Evolutionary conservation across 2,888 invertebrate genomes (phyloP).

Genomic region (Hydriomena furcata): DNA sequence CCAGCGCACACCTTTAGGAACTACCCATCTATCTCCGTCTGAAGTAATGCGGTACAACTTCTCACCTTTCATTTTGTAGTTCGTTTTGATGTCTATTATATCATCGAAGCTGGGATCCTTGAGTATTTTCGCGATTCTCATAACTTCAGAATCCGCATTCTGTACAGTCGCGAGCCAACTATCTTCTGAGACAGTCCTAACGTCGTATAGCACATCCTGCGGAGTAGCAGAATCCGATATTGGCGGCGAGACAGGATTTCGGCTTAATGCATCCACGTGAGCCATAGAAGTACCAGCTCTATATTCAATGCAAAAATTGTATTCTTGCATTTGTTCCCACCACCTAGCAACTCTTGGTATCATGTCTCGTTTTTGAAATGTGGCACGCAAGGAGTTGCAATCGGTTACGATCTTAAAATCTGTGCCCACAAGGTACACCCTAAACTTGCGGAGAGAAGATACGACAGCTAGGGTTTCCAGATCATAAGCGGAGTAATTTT

Average conservation of each 20-base stretch:
- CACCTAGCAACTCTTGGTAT: slow-evolving; percentile 2
- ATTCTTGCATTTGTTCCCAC: slow-evolving; percentile 6
- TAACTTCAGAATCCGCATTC: too few relatives aligned
- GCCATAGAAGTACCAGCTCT: not conserved
- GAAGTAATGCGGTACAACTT: too few relatives aligned
- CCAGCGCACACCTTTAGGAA: slow-evolving; percentile 8
- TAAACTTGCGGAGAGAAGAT: not conserved
- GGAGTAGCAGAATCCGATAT: too few relatives aligned
- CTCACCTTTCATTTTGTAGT: too few relatives aligned
- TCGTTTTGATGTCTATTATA: too few relatives aligned
- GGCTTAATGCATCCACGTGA: not conserved
- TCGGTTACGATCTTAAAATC: slow-evolving; percentile 5
- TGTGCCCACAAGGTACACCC: not conserved
- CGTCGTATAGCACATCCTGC: too few relatives aligned
- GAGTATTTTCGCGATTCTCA: too few relatives aligned
- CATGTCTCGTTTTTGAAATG: slow-evolving; percentile 2
- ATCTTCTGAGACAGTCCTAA: too few relatives aligned
- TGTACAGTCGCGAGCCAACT: too few relatives aligned
- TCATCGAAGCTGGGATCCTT: too few relatives aligned
- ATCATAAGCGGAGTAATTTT: not conserved
- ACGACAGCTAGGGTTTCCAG: slow-evolving; percentile 4
- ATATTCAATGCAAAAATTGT: slow-evolving; percentile 1
- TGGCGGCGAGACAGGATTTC: too few relatives aligned
- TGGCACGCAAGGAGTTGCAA: slow-evolving; percentile 1
- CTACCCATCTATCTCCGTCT: too few relatives aligned